Conservation (phyloP, 2,888 invertebrate species). For the Pecten maximus region DNA sequence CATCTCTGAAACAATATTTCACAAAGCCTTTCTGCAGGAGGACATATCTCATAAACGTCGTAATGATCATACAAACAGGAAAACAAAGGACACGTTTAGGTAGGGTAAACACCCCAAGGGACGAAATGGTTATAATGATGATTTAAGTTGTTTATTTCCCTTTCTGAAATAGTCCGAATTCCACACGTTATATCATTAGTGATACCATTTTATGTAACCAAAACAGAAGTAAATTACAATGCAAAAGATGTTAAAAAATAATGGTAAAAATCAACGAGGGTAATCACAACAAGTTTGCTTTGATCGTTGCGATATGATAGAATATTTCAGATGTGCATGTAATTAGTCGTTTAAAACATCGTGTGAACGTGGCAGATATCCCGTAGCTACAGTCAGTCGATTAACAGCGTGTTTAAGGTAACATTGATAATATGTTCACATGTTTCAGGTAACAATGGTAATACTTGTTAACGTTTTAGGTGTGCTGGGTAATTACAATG, state of each 20-base stretch:
- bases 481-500: constrained; percentile 67
- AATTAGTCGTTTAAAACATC: not conserved
- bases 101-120: too few species aligned
- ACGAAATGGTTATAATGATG: too few species aligned
- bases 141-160: not conserved
- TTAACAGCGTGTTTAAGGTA: too few species aligned
- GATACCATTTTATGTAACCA: too few species aligned
- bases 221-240: not conserved
- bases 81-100: too few species aligned
- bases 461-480: constrained; percentile 50
- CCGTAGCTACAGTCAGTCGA: not conserved
- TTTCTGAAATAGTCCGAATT: too few species aligned
- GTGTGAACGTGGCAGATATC: not conserved
- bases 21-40: too few species aligned
- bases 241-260: not conserved
- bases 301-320: not conserved
- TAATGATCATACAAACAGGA: too few species aligned
- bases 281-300: not conserved
- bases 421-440: not conserved
- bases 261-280: not conserved
- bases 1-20: too few species aligned
- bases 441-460: not conserved
- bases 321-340: not conserved
- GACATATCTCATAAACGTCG: too few species aligned
- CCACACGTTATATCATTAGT: too few species aligned